Evolutionary conservation across 2,888 invertebrate species (phyloP).

Genomic region (Orthosia gothica): DNA sequence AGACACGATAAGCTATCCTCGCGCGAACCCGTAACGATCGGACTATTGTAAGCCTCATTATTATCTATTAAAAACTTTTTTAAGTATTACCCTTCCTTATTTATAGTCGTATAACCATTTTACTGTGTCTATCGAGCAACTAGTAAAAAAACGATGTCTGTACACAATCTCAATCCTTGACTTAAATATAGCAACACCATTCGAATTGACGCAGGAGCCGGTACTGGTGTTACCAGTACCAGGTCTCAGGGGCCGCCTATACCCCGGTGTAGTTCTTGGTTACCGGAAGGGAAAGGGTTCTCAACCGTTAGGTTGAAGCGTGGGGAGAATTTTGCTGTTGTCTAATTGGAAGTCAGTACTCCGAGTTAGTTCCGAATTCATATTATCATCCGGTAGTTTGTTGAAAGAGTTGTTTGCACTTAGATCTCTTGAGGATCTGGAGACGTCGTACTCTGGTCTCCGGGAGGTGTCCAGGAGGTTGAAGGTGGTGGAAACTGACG

Average conservation of each 20-base stretch:
- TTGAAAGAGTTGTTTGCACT: constrained; percentile 75
- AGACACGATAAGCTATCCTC: constrained; percentile 85
- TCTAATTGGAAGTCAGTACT: constrained; percentile 77
- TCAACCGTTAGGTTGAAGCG: constrained; percentile 90
- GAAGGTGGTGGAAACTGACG: constrained; percentile 74
- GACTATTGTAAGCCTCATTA: constrained; percentile 74
- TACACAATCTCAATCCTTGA: constrained; percentile 83
- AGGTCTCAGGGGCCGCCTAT: constrained; percentile 81
- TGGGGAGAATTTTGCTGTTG: constrained; percentile 86
- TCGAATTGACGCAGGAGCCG: constrained; percentile 76
- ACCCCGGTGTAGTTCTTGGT: constrained; percentile 84
- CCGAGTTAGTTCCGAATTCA: constrained; percentile 86
- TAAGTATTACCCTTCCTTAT: constrained; percentile 69
- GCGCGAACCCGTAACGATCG: constrained; percentile 73
- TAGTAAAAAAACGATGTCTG: constrained; percentile 74
- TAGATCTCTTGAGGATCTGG: constrained; percentile 63
- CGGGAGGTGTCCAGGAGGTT: constrained; percentile 83
- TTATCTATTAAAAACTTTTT: constrained; percentile 64
- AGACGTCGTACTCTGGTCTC: constrained; percentile 72
- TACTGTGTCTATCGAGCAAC: constrained; percentile 67
- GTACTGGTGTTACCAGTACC: constrained; percentile 44
- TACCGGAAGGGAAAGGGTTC: constrained; percentile 37
- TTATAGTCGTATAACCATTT: constrained; percentile 76
- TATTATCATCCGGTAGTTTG: constrained; percentile 88
- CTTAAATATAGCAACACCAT: constrained; percentile 74